Percentiles rank a stretch among this genome's conserved stretches.
Conservation (phyloP, 2,797 vertebrate species). For the Natrix natrix region DNA sequence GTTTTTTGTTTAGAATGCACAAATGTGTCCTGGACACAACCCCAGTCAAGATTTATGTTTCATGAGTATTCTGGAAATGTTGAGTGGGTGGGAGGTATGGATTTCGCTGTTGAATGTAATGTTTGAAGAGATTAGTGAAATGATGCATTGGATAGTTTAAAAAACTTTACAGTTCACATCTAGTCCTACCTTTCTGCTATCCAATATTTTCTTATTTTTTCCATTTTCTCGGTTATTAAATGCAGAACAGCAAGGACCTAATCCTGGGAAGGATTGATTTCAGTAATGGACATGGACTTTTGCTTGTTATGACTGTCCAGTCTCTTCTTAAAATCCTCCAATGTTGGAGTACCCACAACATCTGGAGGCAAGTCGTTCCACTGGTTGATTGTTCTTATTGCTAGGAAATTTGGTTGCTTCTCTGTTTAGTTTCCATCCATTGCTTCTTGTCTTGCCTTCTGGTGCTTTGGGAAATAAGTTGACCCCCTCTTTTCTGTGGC, state of each 20-base stretch:
- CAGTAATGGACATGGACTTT: conserved; percentile 9
- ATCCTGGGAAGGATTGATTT: conserved; percentile 56
- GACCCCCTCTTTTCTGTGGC: neutral
- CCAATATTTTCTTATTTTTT: conserved; percentile 50
- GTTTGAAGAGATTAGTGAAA: neutral
- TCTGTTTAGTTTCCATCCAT: neutral
- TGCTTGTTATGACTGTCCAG: neutral
- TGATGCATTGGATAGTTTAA: conserved; percentile 32
- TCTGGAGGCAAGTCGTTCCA: neutral
- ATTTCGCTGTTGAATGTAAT: conserved; percentile 5
- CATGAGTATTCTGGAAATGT: conserved; percentile 13
- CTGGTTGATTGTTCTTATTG: neutral
- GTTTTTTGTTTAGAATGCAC: neutral
- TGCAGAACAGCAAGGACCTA: conserved; percentile 51
- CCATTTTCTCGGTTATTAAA: conserved; percentile 64
- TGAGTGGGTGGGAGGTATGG: conserved; percentile 1
- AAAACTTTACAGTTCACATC: conserved; percentile 36
- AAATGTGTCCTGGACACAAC: neutral
- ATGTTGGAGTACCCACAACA: neutral
- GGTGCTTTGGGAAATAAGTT: neutral
- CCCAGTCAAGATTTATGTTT: neutral
- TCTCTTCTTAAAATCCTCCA: neutral
- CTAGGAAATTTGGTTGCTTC: neutral
- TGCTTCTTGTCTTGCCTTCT: neutral
- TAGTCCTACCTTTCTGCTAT: conserved; percentile 53